phyloP scores from a whole-genome alignment of 2,797 vertebrate species.

The Macrochelys suwanniensis region DNA sequence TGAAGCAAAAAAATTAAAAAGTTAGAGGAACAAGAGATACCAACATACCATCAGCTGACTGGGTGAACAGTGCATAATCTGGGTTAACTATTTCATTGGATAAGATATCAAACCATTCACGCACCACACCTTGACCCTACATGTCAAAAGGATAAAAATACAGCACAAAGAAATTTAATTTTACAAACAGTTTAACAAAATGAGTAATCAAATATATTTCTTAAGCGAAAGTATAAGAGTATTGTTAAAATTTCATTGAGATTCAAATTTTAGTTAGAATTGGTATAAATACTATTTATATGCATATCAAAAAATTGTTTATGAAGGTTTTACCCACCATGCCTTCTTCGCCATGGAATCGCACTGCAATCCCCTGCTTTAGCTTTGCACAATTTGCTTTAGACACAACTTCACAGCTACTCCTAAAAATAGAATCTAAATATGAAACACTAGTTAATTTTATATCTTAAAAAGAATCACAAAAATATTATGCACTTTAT shows the following conservation, averaged over 20 bases:
- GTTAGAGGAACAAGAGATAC: not conserved
- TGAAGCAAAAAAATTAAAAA: not conserved
- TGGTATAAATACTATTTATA: not conserved
- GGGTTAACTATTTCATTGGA: conserved; percentile 99
- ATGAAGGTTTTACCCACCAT: conserved; percentile 88
- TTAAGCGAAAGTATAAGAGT: not conserved
- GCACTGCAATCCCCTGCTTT: conserved; percentile 97
- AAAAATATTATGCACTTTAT: not conserved
- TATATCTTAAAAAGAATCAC: conserved; percentile 42
- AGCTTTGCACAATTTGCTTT: conserved; percentile 97
- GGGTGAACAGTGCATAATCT: conserved; percentile 97
- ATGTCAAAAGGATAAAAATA: conserved; percentile 68
- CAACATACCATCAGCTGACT: conserved; percentile 96
- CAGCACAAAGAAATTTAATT: conserved; percentile 14
- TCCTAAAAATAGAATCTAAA: conserved; percentile 98
- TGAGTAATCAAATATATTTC: not conserved
- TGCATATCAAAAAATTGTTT: not conserved
- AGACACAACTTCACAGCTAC: conserved; percentile 98
- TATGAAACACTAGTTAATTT: conserved; percentile 79
- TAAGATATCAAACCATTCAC: conserved; percentile 99
- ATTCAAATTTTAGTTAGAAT: not conserved
- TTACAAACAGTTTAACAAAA: not conserved
- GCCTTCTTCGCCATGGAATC: conserved; percentile 98
- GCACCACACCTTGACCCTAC: conserved; percentile 97
- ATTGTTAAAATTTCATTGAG: conserved; percentile 18